Evolutionary conservation across 2,888 invertebrate species (phyloP).

Genomic region (Nephrotoma appendiculata): DNA sequence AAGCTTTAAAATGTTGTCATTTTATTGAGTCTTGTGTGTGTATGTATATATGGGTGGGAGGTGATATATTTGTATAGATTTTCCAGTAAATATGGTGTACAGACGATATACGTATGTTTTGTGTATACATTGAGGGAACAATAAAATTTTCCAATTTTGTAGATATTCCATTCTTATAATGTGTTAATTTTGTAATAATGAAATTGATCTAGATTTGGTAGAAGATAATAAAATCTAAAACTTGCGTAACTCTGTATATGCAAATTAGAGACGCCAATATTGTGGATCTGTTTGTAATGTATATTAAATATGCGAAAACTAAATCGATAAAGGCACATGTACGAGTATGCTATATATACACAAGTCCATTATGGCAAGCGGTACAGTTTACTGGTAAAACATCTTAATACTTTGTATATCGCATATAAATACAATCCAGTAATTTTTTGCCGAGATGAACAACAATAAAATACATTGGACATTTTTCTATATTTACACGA

Average conservation of each 20-base stretch:
- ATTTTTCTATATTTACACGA: not conserved
- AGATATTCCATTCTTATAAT: not conserved
- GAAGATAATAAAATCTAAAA: not conserved
- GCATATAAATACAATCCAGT: not conserved
- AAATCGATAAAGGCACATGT: not conserved
- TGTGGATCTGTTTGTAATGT: no score
- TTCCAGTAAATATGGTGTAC: not conserved
- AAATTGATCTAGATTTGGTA: not conserved
- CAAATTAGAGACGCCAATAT: not conserved
- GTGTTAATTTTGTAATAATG: not conserved
- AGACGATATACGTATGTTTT: not conserved
- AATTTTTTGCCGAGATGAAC: no score
- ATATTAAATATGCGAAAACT: not conserved
- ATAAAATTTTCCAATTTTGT: not conserved
- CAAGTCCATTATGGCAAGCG: not conserved
- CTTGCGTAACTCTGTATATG: not conserved
- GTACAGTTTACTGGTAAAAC: not conserved
- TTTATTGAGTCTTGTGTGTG: not conserved
- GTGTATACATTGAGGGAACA: not conserved
- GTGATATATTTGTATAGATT: not conserved
- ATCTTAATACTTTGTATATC: not conserved
- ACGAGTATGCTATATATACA: not conserved
- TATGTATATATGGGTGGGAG: not conserved
- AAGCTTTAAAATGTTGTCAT: not conserved
- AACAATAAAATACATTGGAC: no score